Evolutionary conservation across 2,888 invertebrate genomes (phyloP).

Genomic region (Zele albiditarsus): DNA sequence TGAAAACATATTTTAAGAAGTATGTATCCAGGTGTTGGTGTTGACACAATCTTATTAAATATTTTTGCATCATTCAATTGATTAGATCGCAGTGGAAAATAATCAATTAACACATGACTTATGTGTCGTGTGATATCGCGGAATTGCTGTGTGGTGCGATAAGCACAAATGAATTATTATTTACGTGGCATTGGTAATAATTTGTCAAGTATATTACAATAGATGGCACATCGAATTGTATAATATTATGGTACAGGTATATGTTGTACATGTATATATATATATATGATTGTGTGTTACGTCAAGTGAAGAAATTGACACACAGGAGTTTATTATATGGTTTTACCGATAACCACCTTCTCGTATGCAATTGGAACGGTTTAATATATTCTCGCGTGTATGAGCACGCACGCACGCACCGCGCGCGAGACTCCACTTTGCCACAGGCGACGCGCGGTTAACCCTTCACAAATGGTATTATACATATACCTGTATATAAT

Average conservation of each 20-base stretch:
- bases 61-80: slow-evolving; percentile 19
- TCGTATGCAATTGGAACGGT: slow-evolving; percentile 29
- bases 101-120: slow-evolving; percentile 11
- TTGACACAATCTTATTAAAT: slow-evolving; percentile 23
- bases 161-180: slow-evolving; percentile 27
- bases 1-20: neutral
- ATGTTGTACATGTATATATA: neutral
- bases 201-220: slow-evolving; percentile 21
- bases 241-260: neutral
- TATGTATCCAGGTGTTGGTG: slow-evolving; percentile 14
- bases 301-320: slow-evolving; percentile 30
- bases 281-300: slow-evolving; percentile 6
- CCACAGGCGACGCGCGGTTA: neutral
- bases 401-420: slow-evolving; percentile 39
- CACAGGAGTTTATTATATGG: slow-evolving; percentile 30
- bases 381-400: slow-evolving; percentile 46
- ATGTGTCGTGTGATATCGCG: neutral
- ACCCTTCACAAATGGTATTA: neutral
- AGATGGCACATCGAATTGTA: slow-evolving; percentile 26
- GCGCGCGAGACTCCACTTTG: neutral
- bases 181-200: slow-evolving; percentile 6
- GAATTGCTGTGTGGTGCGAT: neutral
- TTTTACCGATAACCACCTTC: slow-evolving; percentile 43
- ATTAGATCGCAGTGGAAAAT: neutral
- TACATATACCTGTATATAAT: neutral